A percentile compares a stretch with the other conserved stretches of the same genome.
phyloP scores from a whole-genome alignment of 1,140 invertebrate genomes.

The Platorchestia sp. region DNA sequence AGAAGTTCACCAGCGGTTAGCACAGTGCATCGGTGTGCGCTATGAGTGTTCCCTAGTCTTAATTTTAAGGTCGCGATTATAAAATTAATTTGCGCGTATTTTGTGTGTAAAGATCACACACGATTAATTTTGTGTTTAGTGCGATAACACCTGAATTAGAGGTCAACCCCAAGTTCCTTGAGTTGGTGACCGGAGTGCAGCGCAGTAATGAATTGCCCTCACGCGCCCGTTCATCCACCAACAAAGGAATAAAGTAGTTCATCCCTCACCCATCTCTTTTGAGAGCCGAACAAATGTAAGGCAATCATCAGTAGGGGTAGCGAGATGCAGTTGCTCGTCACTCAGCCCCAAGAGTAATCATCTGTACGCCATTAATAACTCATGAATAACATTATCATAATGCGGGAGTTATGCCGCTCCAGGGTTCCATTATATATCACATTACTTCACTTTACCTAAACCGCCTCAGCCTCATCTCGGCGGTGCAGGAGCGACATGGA shows the following conservation, averaged over 20 bases:
- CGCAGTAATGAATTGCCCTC: background rate
- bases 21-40: background rate
- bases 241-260: constrained; percentile 30
- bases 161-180: background rate
- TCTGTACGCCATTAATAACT: constrained; percentile 42
- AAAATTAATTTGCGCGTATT: background rate
- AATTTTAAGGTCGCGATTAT: background rate
- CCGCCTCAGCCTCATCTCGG: background rate
- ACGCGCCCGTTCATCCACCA: background rate
- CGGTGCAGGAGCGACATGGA: too few relatives aligned
- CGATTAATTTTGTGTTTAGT: background rate
- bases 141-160: background rate
- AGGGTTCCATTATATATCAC: constrained; percentile 24
- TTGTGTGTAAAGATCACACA: background rate
- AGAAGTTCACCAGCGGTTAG: background rate
- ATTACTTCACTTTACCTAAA: constrained; percentile 22
- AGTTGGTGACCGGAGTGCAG: background rate
- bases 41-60: background rate
- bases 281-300: background rate
- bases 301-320: constrained; percentile 28
- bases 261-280: background rate
- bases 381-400: constrained; percentile 52
- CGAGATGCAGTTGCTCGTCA: background rate
- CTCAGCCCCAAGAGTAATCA: background rate
- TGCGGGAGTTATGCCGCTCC: background rate